A percentile compares a stretch with the other conserved stretches of the same genome.
These are phyloP conservation scores for Myiothlypis chrysogaster DNA, from an alignment of 2,797 vertebrate genomes.

Conservation along the genomic window DNA sequence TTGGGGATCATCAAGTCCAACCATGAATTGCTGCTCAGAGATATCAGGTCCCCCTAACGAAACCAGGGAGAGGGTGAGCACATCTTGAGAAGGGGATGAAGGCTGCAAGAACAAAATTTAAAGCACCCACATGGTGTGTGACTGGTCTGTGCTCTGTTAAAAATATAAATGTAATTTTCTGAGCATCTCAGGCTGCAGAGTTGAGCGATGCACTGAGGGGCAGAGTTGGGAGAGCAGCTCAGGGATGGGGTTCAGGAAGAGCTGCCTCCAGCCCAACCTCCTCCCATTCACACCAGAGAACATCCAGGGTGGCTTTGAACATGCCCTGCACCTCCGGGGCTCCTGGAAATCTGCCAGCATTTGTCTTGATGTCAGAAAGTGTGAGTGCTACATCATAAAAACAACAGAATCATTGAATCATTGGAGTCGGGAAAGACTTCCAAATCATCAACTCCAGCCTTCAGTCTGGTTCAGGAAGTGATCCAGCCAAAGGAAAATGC, in stretches of 20 bases:
- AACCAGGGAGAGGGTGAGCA: background rate
- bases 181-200: background rate
- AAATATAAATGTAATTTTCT: background rate
- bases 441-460: background rate
- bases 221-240: background rate
- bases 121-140: background rate
- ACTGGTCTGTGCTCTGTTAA: background rate
- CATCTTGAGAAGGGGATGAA: background rate
- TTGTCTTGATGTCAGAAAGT: background rate
- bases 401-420: background rate
- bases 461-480: background rate
- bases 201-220: background rate
- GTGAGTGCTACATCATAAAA: background rate
- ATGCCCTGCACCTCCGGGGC: background rate
- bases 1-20: background rate
- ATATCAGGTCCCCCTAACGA: background rate
- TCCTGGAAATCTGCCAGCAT: background rate
- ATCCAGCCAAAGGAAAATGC: background rate
- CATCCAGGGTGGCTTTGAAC: background rate
- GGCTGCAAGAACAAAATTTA: background rate
- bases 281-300: background rate
- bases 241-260: background rate
- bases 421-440: fast-evolving
- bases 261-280: background rate
- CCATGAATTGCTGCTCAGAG: background rate